A percentile compares a stretch with the other conserved stretches of the same genome.
Evolutionary conservation across 1,140 invertebrate genomes (phyloP).

Genomic region (Drosophila fuyamai): DNA sequence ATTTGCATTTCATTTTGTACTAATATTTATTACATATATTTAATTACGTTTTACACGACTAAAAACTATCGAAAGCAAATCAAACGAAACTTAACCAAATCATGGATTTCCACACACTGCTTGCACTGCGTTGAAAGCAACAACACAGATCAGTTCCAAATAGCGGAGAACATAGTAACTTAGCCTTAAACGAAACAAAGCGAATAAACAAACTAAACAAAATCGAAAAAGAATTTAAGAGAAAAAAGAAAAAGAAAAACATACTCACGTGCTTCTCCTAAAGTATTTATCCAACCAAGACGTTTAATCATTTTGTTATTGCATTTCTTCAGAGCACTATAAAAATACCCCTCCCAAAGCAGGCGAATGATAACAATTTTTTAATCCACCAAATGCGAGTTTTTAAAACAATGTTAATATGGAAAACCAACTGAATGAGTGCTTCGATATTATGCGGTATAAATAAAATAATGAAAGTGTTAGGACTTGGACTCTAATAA

Average conservation of each 20-base stretch:
- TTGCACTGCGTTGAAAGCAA: conserved; percentile 16
- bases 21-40: conserved; percentile 75
- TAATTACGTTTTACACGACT: conserved; percentile 63
- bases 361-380: conserved; percentile 49
- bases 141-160: conserved; percentile 18
- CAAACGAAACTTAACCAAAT: conserved; percentile 50
- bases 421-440: conserved; percentile 58
- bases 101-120: conserved; percentile 34
- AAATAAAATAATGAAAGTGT: conserved; percentile 57
- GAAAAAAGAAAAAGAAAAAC: conserved; percentile 1
- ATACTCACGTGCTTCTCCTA: conserved; percentile 51
- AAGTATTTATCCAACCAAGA: conserved; percentile 46
- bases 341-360: conserved; percentile 13
- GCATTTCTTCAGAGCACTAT: conserved; percentile 54
- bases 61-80: conserved; percentile 39
- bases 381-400: conserved; percentile 59
- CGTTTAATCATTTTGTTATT: conserved; percentile 55
- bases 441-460: conserved; percentile 78
- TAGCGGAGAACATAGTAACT: conserved; percentile 28
- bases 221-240: neutral
- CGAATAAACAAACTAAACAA: neutral
- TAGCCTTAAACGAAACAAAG: conserved; percentile 42
- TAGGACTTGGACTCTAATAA: conserved; percentile 74
- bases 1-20: conserved; percentile 77
- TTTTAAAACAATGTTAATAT: conserved; percentile 50